A percentile compares a stretch with the other conserved stretches of the same genome.
Conservation (phyloP, 2,888 invertebrate genomes). For the Thereva unica region DNA sequence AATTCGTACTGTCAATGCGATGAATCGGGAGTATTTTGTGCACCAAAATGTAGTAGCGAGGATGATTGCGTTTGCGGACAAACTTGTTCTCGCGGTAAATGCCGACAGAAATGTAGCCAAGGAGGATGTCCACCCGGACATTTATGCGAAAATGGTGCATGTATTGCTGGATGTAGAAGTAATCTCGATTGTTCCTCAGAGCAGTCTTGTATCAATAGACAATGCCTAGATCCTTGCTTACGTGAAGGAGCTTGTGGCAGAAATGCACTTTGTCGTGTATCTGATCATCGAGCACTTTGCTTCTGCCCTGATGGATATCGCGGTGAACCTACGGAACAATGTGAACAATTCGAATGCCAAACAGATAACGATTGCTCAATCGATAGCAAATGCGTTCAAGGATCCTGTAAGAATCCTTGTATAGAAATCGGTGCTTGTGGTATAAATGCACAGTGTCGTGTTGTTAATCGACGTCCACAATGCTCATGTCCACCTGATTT, state of each 20-base stretch:
- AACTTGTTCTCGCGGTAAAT: slow-evolving; percentile 72
- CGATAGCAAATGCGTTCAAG: slow-evolving; percentile 74
- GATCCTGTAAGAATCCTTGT: slow-evolving; percentile 84
- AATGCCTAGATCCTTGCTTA: slow-evolving; percentile 74
- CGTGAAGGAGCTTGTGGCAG: slow-evolving; percentile 73
- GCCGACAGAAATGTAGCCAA: slow-evolving; percentile 71
- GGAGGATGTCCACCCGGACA: slow-evolving; percentile 77
- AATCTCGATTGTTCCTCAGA: slow-evolving; percentile 79
- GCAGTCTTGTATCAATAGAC: slow-evolving; percentile 71
- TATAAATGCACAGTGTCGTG: slow-evolving; percentile 81
- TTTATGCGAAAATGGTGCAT: slow-evolving; percentile 72
- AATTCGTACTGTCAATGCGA: slow-evolving; percentile 80
- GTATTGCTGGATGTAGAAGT: slow-evolving; percentile 77
- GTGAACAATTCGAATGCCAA: slow-evolving; percentile 77
- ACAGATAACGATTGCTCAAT: slow-evolving; percentile 75
- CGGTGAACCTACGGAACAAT: slow-evolving; percentile 77
- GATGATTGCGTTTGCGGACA: slow-evolving; percentile 82
- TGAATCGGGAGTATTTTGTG: slow-evolving; percentile 75
- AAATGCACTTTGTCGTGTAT: slow-evolving; percentile 77
- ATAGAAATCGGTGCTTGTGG: slow-evolving; percentile 77
- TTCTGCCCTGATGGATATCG: slow-evolving; percentile 85
- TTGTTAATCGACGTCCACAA: slow-evolving; percentile 74
- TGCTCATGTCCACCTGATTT: slow-evolving; percentile 77
- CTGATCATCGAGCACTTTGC: slow-evolving; percentile 82
- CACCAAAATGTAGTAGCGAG: slow-evolving; percentile 67